Base-by-base conservation (phyloP, 2,113 vertebrate genomes). In the Anarrhichthys ocellatus region DNA sequence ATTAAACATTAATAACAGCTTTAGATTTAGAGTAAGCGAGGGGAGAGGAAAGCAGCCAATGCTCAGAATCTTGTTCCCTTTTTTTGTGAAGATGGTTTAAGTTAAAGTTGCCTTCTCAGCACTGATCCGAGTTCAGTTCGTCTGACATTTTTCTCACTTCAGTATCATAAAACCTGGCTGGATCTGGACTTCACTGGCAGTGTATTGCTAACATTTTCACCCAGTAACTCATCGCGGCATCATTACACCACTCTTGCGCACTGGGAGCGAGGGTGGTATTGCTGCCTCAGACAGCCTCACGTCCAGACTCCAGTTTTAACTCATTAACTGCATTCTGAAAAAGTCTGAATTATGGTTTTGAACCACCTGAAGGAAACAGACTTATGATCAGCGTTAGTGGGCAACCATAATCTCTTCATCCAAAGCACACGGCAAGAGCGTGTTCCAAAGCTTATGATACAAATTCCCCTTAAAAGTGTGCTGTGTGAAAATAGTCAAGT, bases 31-130 rank as follows among this genome's bases (percentile, higher is more conserved):
- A 88, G 82, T 84, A 88, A 92, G 78, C 72, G 32, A 91, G 76
- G 40, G 64, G 82, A 85, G 78, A 86, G 77, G 65, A 86, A 82
- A 82, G 85, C 87, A 92, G 83, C 83, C 36, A 56, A 79, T 76
- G 83, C 78, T 80, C 82, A 85, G 34, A 24, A 81, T 74, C 58
- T 78, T 27, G 74, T 91, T 94, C 92, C 92, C 93, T 94, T 94
- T 88, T 17, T 87, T 86, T 77, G 50, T 76, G 64, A 89, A 85
- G 54, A 78, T 46, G 29, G 24, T 71, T 78, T 22, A 70, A 77
- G 38, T 58, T 69, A n/a, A 71, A 78, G 76, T 78, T 76, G 65
- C 64, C 79, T 58, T 50, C 73, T 62, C 29, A 32, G 7, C 4
- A 2, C 63, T 59, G 42, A 79, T 81, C 46, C 46, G 11, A 34